Evolutionary conservation across 2,113 vertebrate genomes (phyloP).

Genomic region (Hypomesus transpacificus): DNA sequence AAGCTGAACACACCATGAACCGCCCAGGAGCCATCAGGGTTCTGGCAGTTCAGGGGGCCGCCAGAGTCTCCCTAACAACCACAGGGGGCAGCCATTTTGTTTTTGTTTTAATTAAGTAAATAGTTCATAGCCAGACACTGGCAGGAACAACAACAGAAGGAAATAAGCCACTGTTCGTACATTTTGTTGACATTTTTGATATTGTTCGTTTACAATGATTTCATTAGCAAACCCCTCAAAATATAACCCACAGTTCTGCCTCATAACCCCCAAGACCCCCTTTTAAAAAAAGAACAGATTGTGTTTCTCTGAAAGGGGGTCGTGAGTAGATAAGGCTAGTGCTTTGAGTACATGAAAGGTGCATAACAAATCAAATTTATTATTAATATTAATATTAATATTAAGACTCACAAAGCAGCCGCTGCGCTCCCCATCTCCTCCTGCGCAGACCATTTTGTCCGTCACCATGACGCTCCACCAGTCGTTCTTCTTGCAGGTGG

Average conservation of each 20-base stretch:
- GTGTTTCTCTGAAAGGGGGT: background rate
- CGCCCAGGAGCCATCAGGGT: constrained; percentile 69
- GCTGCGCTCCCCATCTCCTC: constrained; percentile 78
- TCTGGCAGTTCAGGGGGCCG: constrained; percentile 85
- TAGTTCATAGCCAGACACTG: too few relatives aligned
- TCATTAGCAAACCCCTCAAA: too few relatives aligned
- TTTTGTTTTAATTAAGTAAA: too few relatives aligned
- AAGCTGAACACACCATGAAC: constrained; percentile 89
- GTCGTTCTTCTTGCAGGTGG: constrained; percentile 67
- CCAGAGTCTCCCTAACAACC: constrained; percentile 85
- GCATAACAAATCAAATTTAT: too few relatives aligned
- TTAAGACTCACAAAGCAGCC: constrained; percentile 83
- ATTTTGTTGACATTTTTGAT: too few relatives aligned
- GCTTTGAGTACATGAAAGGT: background rate
- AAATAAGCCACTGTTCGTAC: too few relatives aligned
- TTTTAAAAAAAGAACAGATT: too few relatives aligned
- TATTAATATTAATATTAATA: background rate
- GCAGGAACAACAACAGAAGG: too few relatives aligned
- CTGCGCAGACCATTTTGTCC: constrained; percentile 82
- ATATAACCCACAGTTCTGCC: too few relatives aligned
- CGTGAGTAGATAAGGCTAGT: background rate
- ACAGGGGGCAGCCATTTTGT: background rate
- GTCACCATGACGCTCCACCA: constrained; percentile 82
- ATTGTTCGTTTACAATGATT: background rate
- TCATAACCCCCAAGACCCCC: too few relatives aligned